Conservation (phyloP, 2,113 vertebrate species). For the Engraulis encrasicolus region DNA sequence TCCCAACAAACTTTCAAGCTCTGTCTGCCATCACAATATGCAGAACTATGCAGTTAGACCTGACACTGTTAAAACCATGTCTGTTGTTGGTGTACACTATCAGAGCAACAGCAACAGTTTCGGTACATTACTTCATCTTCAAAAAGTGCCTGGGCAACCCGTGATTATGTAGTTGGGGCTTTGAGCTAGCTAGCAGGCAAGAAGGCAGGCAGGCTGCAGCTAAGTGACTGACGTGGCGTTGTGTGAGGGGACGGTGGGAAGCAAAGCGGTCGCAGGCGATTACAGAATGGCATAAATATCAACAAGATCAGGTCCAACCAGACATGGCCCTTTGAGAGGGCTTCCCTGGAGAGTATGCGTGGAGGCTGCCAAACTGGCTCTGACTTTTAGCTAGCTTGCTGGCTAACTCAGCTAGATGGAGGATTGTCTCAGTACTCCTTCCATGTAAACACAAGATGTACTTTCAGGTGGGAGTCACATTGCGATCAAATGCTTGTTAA, state of each 20-base stretch:
- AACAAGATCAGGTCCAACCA: not conserved
- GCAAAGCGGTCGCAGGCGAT: not conserved
- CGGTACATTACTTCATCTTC: not conserved
- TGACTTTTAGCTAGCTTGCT: not conserved
- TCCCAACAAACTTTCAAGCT: not conserved
- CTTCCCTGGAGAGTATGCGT: not conserved
- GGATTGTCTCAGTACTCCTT: not conserved
- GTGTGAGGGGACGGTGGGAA: constrained; percentile 7
- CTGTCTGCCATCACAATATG: not conserved
- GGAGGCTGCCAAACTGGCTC: not conserved
- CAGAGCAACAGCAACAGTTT: not conserved
- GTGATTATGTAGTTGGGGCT: not conserved
- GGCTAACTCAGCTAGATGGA: not conserved
- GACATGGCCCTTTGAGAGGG: not conserved
- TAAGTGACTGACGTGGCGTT: constrained; percentile 20
- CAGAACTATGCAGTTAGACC: not conserved
- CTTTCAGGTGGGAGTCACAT: not conserved
- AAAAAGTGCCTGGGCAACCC: not conserved
- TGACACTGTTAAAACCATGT: not conserved
- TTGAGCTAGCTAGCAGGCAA: not conserved
- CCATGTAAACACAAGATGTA: not conserved
- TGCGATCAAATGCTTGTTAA: not conserved
- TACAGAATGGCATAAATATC: not conserved
- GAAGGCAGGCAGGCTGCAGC: not conserved
- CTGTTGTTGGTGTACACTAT: not conserved